Evolutionary conservation across 2,888 invertebrate species (phyloP).

Genomic region (Prosapia bicincta): DNA sequence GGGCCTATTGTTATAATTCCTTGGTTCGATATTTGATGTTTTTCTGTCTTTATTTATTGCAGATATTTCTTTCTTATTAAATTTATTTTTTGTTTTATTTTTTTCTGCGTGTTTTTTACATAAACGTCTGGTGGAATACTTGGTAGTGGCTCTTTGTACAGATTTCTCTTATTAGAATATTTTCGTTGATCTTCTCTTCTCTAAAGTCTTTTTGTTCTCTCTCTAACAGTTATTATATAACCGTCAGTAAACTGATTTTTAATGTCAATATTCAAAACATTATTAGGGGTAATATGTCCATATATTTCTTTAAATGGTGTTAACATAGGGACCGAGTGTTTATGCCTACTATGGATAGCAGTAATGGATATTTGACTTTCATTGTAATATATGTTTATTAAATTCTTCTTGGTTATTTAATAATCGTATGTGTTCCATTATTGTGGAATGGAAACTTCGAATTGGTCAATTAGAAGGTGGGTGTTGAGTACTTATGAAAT

Average conservation of each 20-base stretch:
- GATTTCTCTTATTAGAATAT: background rate
- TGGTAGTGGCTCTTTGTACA: too few species aligned
- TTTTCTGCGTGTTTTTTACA: too few species aligned
- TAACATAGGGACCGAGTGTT: background rate
- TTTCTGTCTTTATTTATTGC: background rate
- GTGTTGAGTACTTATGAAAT: background rate
- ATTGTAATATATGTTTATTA: too few species aligned
- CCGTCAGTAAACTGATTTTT: too few species aligned
- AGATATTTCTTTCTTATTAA: too few species aligned
- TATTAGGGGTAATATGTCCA: background rate
- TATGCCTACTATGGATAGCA: background rate
- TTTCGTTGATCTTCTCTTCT: background rate
- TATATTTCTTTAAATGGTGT: background rate
- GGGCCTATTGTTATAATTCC: background rate
- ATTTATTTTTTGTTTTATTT: too few species aligned
- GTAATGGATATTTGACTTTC: background rate
- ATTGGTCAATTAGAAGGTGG: background rate
- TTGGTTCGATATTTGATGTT: background rate
- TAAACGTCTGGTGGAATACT: background rate
- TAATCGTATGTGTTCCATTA: background rate
- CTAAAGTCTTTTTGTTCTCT: background rate
- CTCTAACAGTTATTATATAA: background rate
- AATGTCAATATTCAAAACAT: too few species aligned
- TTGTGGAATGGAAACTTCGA: background rate
- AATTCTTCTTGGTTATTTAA: too few species aligned